Evolutionary conservation across 2,113 vertebrate species (phyloP).

Genomic region (Sardina pilchardus): DNA sequence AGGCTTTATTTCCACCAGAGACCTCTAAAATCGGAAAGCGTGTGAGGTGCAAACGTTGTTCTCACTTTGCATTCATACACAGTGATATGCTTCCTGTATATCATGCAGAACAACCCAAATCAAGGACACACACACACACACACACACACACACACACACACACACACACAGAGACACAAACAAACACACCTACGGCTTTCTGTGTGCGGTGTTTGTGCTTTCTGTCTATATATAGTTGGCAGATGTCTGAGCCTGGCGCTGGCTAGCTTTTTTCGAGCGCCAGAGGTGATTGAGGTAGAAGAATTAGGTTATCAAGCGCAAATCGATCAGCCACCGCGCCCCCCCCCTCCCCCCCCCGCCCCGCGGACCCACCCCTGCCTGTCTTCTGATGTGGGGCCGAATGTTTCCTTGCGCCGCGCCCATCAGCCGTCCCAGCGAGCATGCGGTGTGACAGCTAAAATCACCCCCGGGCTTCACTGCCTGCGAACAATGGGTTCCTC

Average conservation of each 20-base stretch:
- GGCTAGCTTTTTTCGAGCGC: neutral
- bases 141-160: too few relatives aligned
- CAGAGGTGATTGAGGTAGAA: neutral
- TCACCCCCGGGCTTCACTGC: slow-evolving; percentile 78
- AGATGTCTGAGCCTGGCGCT: slow-evolving; percentile 17
- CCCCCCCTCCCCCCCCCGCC: neutral
- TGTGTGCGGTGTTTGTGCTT: neutral
- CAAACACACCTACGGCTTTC: neutral
- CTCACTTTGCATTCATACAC: too few relatives aligned
- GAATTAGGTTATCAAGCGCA: slow-evolving; percentile 45
- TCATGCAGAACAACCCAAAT: too few relatives aligned
- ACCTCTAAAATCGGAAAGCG: neutral
- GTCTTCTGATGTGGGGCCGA: slow-evolving; percentile 70
- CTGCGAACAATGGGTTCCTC: slow-evolving; percentile 75
- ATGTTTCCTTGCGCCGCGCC: slow-evolving; percentile 72
- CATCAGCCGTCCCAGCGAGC: slow-evolving; percentile 76
- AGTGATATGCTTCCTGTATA: too few relatives aligned
- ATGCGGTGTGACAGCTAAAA: slow-evolving; percentile 81
- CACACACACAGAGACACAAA: too few relatives aligned
- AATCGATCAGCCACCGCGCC: slow-evolving; percentile 31
- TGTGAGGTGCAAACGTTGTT: neutral
- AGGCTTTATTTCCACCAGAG: too few relatives aligned
- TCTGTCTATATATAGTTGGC: neutral
- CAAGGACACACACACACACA: too few relatives aligned
- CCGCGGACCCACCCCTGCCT: slow-evolving; percentile 41